Percentiles rank a stretch among this genome's conserved stretches.
Conservation (phyloP, 2,888 invertebrate genomes). For the Pterostichus niger region DNA sequence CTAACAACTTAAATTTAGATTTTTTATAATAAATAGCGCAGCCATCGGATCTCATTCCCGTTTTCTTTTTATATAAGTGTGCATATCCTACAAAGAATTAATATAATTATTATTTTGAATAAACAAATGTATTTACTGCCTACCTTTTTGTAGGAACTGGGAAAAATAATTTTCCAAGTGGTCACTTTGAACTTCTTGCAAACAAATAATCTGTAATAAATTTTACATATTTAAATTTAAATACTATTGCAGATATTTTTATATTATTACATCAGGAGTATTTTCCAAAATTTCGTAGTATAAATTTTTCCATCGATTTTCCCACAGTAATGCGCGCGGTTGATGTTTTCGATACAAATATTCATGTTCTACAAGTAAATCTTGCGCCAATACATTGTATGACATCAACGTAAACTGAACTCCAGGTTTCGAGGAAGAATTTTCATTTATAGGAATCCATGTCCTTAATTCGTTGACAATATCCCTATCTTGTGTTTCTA, state of each 20-base stretch:
- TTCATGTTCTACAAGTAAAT: slow-evolving; percentile 85
- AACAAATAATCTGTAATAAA: slow-evolving; percentile 85
- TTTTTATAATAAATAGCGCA: slow-evolving; percentile 92
- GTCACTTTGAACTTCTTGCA: slow-evolving; percentile 94
- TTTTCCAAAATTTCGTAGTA: slow-evolving; percentile 80
- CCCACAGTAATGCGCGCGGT: slow-evolving; percentile 83
- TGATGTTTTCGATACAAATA: slow-evolving; percentile 85
- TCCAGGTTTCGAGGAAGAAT: slow-evolving; percentile 68
- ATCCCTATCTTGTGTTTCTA: slow-evolving; percentile 52
- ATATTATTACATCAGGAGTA: slow-evolving; percentile 80
- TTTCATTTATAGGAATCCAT: slow-evolving; percentile 63
- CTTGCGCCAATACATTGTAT: slow-evolving; percentile 94
- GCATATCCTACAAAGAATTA: slow-evolving; percentile 81
- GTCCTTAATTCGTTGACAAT: slow-evolving; percentile 21
- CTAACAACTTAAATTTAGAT: slow-evolving; percentile 83
- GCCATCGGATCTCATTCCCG: slow-evolving; percentile 90
- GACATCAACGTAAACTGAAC: slow-evolving; percentile 86
- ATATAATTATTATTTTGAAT: slow-evolving; percentile 19
- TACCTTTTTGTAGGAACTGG: slow-evolving; percentile 75
- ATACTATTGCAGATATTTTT: slow-evolving; percentile 17
- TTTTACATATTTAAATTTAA: neutral
- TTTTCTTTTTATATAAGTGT: slow-evolving; percentile 90
- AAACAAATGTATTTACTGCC: slow-evolving; percentile 60
- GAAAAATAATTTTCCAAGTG: slow-evolving; percentile 83
- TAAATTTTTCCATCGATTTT: slow-evolving; percentile 81